A percentile compares a stretch with the other conserved stretches of the same genome.
phyloP scores from a whole-genome alignment of 2,113 vertebrate species.

The Aldabrachelys gigantea region DNA sequence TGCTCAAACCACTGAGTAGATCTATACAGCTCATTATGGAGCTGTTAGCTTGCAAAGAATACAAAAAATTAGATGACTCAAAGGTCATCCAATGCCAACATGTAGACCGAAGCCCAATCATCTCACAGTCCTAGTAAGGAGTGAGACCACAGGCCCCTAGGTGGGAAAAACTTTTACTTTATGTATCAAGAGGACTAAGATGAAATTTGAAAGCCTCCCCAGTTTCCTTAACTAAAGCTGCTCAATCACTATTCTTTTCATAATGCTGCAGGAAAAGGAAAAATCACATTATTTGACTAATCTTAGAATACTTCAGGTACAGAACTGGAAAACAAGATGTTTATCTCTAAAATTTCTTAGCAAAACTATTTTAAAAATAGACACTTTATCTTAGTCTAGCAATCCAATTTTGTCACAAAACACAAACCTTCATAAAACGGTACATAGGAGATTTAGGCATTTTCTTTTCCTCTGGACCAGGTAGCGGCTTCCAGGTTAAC shows the following conservation, averaged over 20 bases:
- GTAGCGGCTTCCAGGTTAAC: conserved; percentile 87
- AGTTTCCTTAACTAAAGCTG: background rate
- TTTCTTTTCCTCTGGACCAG: conserved; percentile 46
- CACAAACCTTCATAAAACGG: conserved; percentile 78
- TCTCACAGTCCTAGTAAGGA: background rate
- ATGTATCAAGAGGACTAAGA: background rate
- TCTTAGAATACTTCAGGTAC: background rate
- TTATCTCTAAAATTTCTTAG: background rate
- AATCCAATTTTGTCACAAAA: conserved; percentile 23
- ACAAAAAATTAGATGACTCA: background rate
- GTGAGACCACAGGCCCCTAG: background rate
- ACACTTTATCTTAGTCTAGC: background rate
- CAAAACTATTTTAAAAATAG: background rate
- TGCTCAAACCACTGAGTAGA: background rate
- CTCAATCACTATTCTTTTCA: background rate
- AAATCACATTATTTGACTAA: background rate
- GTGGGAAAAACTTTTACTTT: background rate
- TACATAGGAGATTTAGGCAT: conserved; percentile 48
- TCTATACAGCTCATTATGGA: background rate
- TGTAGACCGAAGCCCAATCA: background rate
- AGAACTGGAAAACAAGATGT: background rate
- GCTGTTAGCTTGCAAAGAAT: background rate
- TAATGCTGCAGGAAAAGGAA: background rate
- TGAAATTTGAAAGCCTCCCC: background rate
- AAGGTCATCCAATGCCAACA: background rate